Evolutionary conservation across 2,113 vertebrate genomes (phyloP).

Genomic region (Platichthys stellatus): DNA sequence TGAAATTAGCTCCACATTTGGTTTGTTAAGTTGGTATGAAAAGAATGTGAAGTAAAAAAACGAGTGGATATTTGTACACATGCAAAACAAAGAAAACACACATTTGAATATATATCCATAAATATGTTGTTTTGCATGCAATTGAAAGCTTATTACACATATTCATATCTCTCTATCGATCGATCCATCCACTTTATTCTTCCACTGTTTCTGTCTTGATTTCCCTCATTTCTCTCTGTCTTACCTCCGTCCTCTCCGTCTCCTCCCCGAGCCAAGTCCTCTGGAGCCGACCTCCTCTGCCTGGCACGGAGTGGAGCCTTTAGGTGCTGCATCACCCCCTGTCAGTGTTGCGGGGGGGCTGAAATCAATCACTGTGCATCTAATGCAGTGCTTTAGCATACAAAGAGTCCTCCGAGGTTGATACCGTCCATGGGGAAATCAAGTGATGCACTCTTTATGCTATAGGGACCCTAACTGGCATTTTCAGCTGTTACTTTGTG

Average conservation of each 20-base stretch:
- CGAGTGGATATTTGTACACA: no score
- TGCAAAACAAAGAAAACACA: no score
- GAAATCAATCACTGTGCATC: constrained; percentile 66
- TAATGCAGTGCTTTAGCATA: constrained; percentile 71
- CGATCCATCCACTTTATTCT: background rate
- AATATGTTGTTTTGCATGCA: background rate
- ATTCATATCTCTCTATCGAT: background rate
- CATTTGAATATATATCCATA: background rate
- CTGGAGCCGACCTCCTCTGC: background rate
- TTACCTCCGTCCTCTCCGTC: constrained; percentile 5
- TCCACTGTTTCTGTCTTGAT: background rate
- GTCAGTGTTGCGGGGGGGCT: constrained; percentile 61
- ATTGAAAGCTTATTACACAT: background rate
- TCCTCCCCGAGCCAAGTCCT: constrained; percentile 17
- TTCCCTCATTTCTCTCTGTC: background rate
- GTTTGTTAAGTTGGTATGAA: no score
- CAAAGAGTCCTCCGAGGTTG: constrained; percentile 67
- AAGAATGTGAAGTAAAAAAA: no score
- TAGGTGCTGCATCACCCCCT: constrained; percentile 62
- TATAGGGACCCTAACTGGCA: constrained; percentile 36
- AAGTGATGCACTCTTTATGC: constrained; percentile 65
- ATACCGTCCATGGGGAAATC: constrained; percentile 69
- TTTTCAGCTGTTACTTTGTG: constrained; percentile 23
- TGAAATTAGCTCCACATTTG: no score
- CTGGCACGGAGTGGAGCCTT: constrained; percentile 59